Evolutionary conservation across 2,113 vertebrate species (phyloP).

Genomic region (Nothobranchius kuhntae): DNA sequence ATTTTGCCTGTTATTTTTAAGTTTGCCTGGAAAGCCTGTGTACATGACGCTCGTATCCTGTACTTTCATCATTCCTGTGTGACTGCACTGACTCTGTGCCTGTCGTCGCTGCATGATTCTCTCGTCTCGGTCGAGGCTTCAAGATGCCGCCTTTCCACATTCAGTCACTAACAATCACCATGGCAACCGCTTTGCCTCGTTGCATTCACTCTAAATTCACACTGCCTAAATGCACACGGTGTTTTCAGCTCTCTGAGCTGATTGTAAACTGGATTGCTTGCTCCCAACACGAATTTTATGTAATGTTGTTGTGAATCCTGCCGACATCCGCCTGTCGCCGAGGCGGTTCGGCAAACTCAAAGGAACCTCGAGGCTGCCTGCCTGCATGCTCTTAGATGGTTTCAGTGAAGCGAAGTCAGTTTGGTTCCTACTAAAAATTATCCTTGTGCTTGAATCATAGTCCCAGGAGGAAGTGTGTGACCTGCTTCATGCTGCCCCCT

Average conservation of each 20-base stretch:
- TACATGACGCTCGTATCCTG: not conserved
- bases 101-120: conserved; percentile 46
- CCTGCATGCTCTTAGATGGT: conserved; percentile 36
- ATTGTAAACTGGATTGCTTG: not conserved
- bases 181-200: not conserved
- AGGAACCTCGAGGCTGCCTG: conserved; percentile 8
- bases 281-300: conserved; percentile 20
- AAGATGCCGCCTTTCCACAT: conserved; percentile 19
- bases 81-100: conserved; percentile 16
- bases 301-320: conserved; percentile 30
- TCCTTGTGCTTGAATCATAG: conserved; percentile 78
- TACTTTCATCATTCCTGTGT: conserved; percentile 33
- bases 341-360: conserved; percentile 12
- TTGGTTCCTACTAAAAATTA: conserved; percentile 15
- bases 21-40: conserved; percentile 19
- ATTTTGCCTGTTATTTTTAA: conserved; percentile 27
- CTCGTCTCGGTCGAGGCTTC: conserved; percentile 2
- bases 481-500: conserved; percentile 98
- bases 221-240: not conserved
- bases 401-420: not conserved
- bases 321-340: not conserved
- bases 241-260: conserved; percentile 5
- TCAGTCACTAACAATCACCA: conserved; percentile 26
- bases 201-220: not conserved
- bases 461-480: conserved; percentile 99